A percentile compares a stretch with the other conserved stretches of the same genome.
phyloP scores from a whole-genome alignment of 2,113 vertebrate genomes.

The Glaucomys volans region DNA sequence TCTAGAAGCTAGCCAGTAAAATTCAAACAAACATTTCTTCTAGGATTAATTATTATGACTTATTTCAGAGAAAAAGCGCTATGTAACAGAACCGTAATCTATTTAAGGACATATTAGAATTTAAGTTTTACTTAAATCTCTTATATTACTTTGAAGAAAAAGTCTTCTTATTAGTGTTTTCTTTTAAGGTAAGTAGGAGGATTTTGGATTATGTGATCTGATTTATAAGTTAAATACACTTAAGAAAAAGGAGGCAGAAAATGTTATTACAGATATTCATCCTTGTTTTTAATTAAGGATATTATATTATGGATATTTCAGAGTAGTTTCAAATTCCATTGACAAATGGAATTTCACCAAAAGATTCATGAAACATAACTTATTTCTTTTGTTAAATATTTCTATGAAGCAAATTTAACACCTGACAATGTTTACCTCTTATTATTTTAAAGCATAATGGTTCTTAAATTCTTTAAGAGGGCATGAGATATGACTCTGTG shows the following conservation, averaged over 20 bases:
- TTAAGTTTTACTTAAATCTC: slow-evolving; percentile 30
- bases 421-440: neutral
- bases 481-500: neutral
- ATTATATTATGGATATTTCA: neutral
- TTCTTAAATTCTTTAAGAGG: slow-evolving; percentile 10
- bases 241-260: slow-evolving; percentile 7
- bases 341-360: neutral
- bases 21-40: neutral
- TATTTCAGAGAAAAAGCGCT: slow-evolving; percentile 3
- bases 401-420: slow-evolving; percentile 16
- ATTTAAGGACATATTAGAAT: neutral
- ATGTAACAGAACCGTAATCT: neutral
- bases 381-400: neutral
- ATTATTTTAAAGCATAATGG: slow-evolving; percentile 1
- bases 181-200: neutral
- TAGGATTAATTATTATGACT: slow-evolving; percentile 41
- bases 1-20: neutral
- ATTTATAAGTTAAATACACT: neutral
- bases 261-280: neutral
- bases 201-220: neutral
- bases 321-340: neutral
- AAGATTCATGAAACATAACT: neutral
- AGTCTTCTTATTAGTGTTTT: neutral
- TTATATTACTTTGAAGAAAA: slow-evolving; percentile 42
- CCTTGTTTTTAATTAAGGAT: neutral